Percentiles rank a stretch among this genome's conserved stretches.
These are phyloP conservation scores for Zapornia atra DNA, from an alignment of 2,113 vertebrate species.

Conservation along the genomic window DNA sequence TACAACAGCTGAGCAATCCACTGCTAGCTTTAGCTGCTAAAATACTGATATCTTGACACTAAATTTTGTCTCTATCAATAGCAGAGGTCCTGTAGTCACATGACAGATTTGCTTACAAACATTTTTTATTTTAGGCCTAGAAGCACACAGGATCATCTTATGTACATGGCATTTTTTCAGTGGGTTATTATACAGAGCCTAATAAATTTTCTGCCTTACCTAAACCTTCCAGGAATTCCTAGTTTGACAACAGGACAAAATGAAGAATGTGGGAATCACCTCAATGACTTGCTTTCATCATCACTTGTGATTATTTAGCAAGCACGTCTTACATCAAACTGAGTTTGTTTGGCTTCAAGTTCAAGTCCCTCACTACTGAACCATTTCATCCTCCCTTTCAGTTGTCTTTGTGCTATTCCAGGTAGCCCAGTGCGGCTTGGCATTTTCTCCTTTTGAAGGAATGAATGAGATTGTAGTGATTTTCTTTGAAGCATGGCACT, in stretches of 20 bases:
- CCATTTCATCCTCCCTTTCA: not conserved
- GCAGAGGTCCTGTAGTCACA: not conserved
- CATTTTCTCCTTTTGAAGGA: not conserved
- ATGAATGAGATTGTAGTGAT: not conserved
- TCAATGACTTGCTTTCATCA: not conserved
- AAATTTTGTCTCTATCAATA: not conserved
- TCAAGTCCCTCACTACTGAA: not conserved
- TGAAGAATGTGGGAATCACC: not conserved
- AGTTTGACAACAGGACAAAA: not conserved
- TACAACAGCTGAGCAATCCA: not conserved
- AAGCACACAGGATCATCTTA: not conserved
- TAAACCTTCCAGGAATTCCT: not conserved
- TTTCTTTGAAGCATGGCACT: not conserved
- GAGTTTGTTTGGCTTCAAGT: not conserved
- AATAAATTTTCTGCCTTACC: not conserved
- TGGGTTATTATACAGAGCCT: not conserved
- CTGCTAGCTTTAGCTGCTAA: not conserved
- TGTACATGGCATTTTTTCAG: not conserved
- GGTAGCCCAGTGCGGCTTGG: not conserved
- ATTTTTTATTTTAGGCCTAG: not conserved
- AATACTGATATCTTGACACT: not conserved
- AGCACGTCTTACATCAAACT: accelerated
- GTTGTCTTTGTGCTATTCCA: not conserved
- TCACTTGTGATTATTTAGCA: not conserved
- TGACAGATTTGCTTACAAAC: not conserved